Evolutionary conservation across 2,797 vertebrate genomes (phyloP).

Genomic region (Sebastes taczanowskii): DNA sequence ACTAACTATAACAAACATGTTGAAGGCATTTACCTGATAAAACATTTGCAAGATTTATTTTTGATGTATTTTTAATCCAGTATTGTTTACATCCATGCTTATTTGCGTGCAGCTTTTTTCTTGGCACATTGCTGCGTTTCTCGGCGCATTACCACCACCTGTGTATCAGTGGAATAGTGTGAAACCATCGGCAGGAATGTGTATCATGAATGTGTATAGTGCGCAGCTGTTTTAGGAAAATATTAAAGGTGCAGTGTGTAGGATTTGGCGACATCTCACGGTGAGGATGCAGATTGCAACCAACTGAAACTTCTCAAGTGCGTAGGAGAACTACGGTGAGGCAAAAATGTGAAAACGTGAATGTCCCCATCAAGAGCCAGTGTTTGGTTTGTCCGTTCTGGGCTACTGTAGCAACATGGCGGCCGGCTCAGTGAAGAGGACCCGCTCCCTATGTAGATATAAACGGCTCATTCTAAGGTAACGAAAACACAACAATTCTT

Average conservation of each 20-base stretch:
- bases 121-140: not conserved
- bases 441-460: fast-evolving
- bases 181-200: not conserved
- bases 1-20: not conserved
- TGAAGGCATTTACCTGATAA: not conserved
- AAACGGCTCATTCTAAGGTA: not conserved
- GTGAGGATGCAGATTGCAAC: not conserved
- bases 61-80: not conserved
- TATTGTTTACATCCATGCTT: not conserved
- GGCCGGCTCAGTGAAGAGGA: not conserved
- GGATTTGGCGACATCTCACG: fast-evolving
- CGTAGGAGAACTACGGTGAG: too few relatives aligned
- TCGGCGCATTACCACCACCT: not conserved
- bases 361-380: too few relatives aligned
- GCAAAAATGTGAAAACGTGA: fast-evolving
- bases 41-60: not conserved
- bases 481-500: not conserved
- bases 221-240: not conserved
- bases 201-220: not conserved
- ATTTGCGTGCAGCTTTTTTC: not conserved
- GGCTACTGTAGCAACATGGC: not conserved
- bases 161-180: not conserved
- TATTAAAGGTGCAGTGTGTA: not conserved
- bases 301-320: not conserved
- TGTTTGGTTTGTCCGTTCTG: not conserved